Evolutionary conservation across 2,797 vertebrate genomes (phyloP), one percentile per base, ranked within the genome.

Genomic region (Atherinosoma microstoma): DNA sequence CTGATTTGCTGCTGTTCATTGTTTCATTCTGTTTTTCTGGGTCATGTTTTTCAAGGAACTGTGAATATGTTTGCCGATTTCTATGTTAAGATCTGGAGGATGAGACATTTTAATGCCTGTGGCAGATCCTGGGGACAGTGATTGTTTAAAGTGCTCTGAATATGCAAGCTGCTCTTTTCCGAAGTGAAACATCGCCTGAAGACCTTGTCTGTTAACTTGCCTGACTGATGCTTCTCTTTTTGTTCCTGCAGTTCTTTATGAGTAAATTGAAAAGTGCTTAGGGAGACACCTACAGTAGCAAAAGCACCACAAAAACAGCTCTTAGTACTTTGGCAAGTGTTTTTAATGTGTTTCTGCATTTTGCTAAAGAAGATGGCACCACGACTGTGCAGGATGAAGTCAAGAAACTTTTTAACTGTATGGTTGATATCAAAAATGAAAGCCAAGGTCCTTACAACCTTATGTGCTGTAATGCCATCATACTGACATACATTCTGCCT

Each of bases 71-170:
- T 82, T 80, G 76, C 57, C 57, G 47, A 79, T 75, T 79, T 80
- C 34, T 34, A 18, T 32, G 22, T 60, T 58, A 34, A 67, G 69
- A 73, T 51, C 58, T 49, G 45, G 56, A 73, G 64, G 60, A 75
- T 76, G 42, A 75, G 70, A 75, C 69, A 69, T 63, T 59, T 75
- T 27, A 68, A 72, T 47, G 88, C 85, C 69, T 32, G 1, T 58
- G 82, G 87, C 73, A 7, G 64, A 76, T 83, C 86, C 87, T 80
- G 64, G 70, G 78, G 89, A 77, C 80, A 78, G 65, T 3, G 42
- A 74, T 68, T 78, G 83, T 84, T 80, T 76, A 77, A 80, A 84
- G 65, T 64, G 64, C 75, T 84, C 71, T 82, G 81, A 78, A 87
- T 85, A 87, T 78, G 64, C 69, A 71, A 83, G 67, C 56, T 49